Base-by-base conservation (phyloP, 1,140 invertebrate species). In the Drosophila pallidifrons region DNA sequence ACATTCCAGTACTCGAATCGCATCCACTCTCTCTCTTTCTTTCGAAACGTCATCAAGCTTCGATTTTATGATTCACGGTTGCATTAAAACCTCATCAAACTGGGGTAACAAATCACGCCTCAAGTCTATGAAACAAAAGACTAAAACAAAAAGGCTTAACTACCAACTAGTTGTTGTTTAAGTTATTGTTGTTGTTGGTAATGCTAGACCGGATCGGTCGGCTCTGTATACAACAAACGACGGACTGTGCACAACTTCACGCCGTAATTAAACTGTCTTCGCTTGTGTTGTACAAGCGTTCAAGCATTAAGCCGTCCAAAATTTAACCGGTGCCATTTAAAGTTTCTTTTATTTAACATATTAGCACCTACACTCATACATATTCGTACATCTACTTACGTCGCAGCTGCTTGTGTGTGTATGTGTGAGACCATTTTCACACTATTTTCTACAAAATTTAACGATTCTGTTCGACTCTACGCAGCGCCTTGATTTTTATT, bases 241-340 rank as follows among this genome's bases (percentile, higher is more conserved):
- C 82, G 76, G 60, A 82, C 82, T 86, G 71, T 68, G 76, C 72
- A 75, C 85, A 83, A 89, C 83, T 89, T 88, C 85, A 89, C 83
- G 85, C 83, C 83, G 83, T 89, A 88, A 88, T 88, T 88, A 88
- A 88, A 88, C 85, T 88, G 83, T 89, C 85, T 83, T 88, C 77
- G 85, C 68, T 82, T 74, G 64, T 77, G 61, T 82, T 77, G 73
- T 80, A 78, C 80, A 80, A 70, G 77, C 85, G 65, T 77, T 83
- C 73, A 83, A 89, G 55, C 83, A 89, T 88, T 88, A 77, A 87
- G 80, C 69, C 82, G 83, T 87, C 80, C 80, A 72, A 82, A 87
- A 77, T 88, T 81, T 81, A 87, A 83, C 66, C 66, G 78, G 68
- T 67, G 80, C 83, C 83, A 87, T 88, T 89, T 88, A 75, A 79